Base-by-base conservation (phyloP, 2,888 invertebrate genomes). In the Digitonthophagus gazella region DNA sequence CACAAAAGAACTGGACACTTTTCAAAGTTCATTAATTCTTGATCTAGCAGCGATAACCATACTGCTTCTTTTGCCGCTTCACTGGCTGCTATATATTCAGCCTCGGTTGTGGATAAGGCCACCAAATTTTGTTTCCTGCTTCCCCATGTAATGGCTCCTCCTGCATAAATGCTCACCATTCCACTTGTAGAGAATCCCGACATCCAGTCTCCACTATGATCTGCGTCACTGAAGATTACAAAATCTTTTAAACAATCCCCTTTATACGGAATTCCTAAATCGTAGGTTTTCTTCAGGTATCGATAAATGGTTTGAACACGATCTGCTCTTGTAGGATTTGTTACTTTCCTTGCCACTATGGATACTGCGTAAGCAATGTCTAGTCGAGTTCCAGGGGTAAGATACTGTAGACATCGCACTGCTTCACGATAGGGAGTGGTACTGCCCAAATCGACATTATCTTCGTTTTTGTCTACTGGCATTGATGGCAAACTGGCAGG, bases 41-140 rank as follows among this genome's bases (percentile, higher is more conserved):
- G 15, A 18, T 54, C 3, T 3, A 65, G 15, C 3, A 15, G 15
- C 15, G 54, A 14, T 3, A 65, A 54, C 65, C 65, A 65, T 2
- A 79, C 76, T 18, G 74, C 67, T 69, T 78, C 76, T 71, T 78
- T 78, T 0, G 71, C 71, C 56, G 73, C 75, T 69, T 79, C 75
- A 67, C 71, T 77, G 22, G 77, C 77, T 67, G 78, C 78, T 54
- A 79, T 72, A 6, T 78, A 74, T 56, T 79, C n/a, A 69, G 78
- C 78, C 71, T 78, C 75, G 19, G 74, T 69, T 15, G 78, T 67
- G 15, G 78, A 76, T 15, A 54, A 56, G 15, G 78, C 75, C 74
- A 79, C 77, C 15, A 64, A 70, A 44, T 77, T 20, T 78, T 20
- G 73, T 69, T 70, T 54, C 64, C 73, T 68, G 57, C 72, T 74